phyloP scores from a whole-genome alignment of 2,888 invertebrate genomes.

The Eupithecia exiguata region DNA sequence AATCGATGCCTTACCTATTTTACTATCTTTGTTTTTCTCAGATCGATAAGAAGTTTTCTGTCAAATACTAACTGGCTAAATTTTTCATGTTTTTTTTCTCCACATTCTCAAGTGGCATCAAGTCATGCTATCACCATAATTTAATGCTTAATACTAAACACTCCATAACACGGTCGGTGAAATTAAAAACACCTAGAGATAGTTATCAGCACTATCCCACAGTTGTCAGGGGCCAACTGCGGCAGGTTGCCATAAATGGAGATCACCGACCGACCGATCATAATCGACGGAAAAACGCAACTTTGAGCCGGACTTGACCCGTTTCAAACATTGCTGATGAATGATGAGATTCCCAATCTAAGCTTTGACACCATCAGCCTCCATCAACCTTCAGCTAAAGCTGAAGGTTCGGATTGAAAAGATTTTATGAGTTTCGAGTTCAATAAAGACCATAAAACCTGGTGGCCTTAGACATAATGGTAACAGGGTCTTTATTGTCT shows the following conservation, averaged over 20 bases:
- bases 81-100: background rate
- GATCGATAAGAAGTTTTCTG: background rate
- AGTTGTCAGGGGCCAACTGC: conserved; percentile 67
- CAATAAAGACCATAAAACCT: background rate
- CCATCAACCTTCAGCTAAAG: no score
- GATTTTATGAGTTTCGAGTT: background rate
- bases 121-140: conserved; percentile 8
- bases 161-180: conserved; percentile 61
- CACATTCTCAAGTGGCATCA: background rate
- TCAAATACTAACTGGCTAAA: background rate
- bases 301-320: conserved; percentile 78
- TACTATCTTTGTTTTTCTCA: background rate
- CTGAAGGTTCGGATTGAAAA: background rate
- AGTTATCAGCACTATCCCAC: conserved; percentile 78
- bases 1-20: background rate
- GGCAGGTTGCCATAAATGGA: conserved; percentile 78
- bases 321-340: conserved; percentile 54
- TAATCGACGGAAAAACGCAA: conserved; percentile 77
- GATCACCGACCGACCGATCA: conserved; percentile 67
- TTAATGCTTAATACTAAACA: conserved; percentile 15
- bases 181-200: conserved; percentile 75
- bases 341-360: conserved; percentile 22
- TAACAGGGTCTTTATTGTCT: conserved; percentile 11
- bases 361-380: conserved; percentile 16
- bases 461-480: no score